phyloP scores from a whole-genome alignment of 2,113 vertebrate genomes.

The Diadophis punctatus region DNA sequence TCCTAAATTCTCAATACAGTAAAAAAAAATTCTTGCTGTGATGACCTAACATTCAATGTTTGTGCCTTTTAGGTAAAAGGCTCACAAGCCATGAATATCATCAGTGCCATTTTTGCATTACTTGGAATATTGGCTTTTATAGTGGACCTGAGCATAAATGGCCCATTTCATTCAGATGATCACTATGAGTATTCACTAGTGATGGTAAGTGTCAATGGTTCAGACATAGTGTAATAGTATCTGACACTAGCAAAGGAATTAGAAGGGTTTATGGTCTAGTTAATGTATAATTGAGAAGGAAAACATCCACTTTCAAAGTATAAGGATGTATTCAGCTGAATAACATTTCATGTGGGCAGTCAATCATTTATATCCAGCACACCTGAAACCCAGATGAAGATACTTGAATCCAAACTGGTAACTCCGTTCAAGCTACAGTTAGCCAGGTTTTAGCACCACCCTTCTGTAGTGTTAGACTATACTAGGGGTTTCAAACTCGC shows the following conservation, averaged over 20 bases:
- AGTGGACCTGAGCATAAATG: constrained; percentile 23
- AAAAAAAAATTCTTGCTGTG: background rate
- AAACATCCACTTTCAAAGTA: background rate
- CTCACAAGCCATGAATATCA: constrained; percentile 29
- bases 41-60: background rate
- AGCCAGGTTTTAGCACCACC: background rate
- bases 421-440: background rate
- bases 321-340: background rate
- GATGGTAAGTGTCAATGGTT: constrained; percentile 9
- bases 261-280: background rate
- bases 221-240: background rate
- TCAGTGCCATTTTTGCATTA: constrained; percentile 30
- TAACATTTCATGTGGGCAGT: background rate
- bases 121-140: constrained; percentile 26
- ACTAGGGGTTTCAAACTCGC: too few species aligned
- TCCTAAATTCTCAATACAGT: background rate
- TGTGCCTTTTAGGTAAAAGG: constrained; percentile 25
- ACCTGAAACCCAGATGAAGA: background rate
- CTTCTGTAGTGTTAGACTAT: background rate
- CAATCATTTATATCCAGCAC: background rate
- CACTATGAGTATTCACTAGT: constrained; percentile 13
- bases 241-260: background rate
- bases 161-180: constrained; percentile 22
- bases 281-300: background rate
- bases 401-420: background rate